These are phyloP conservation scores for Calliopsis andreniformis DNA, from an alignment of 1,140 invertebrate species.

Conservation along the genomic window DNA sequence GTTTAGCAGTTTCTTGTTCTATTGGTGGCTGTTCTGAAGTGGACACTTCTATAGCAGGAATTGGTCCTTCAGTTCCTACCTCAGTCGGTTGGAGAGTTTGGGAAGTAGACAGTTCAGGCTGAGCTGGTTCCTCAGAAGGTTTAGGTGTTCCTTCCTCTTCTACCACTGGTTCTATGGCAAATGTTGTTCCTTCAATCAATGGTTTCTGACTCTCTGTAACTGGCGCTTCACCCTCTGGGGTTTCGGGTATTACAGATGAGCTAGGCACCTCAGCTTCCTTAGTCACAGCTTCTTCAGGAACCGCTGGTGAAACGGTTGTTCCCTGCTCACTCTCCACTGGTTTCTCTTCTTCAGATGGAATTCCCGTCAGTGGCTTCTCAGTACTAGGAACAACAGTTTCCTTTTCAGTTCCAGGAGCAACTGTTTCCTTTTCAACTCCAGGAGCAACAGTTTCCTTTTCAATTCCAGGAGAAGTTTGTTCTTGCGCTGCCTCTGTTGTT, in stretches of 20 bases:
- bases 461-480: slow-evolving; percentile 15
- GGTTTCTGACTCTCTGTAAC: not conserved
- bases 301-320: not conserved
- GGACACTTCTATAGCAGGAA: slow-evolving; percentile 21
- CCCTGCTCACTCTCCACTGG: slow-evolving; percentile 19
- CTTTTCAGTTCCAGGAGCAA: slow-evolving; percentile 20
- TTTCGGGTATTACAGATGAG: slow-evolving; percentile 1
- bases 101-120: slow-evolving; percentile 42
- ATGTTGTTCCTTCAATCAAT: slow-evolving; percentile 4
- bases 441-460: slow-evolving; percentile 27
- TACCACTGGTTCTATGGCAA: not conserved
- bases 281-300: slow-evolving; percentile 9
- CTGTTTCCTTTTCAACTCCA: too few relatives aligned
- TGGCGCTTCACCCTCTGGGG: not conserved
- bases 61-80: slow-evolving; percentile 43
- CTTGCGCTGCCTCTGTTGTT: slow-evolving; percentile 21
- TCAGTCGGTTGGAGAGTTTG: slow-evolving; percentile 15
- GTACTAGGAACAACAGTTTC: slow-evolving; percentile 3
- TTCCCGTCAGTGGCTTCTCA: not conserved
- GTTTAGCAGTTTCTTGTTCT: slow-evolving; percentile 24
- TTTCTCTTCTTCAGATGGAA: slow-evolving; percentile 7
- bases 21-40: slow-evolving; percentile 15
- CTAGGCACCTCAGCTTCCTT: slow-evolving; percentile 14
- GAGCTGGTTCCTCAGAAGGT: slow-evolving; percentile 14
- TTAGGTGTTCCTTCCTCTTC: slow-evolving; percentile 1